phyloP scores from a whole-genome alignment of 2,797 vertebrate species.

The Chelmon rostratus region DNA sequence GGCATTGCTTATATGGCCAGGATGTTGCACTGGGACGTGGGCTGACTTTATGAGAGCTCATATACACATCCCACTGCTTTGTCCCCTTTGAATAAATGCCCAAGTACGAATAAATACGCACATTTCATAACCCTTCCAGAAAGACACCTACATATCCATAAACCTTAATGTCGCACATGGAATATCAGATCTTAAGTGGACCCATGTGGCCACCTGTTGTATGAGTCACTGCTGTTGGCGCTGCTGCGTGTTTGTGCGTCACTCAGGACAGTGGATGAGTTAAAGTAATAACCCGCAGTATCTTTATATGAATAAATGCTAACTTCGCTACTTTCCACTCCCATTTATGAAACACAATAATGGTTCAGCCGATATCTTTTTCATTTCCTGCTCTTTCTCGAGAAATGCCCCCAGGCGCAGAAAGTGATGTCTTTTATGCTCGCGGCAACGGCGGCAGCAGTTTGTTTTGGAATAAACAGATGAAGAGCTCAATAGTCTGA shows the following conservation, averaged over 20 bases:
- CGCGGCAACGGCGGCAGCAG: conserved; percentile 25
- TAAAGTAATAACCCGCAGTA: conserved; percentile 49
- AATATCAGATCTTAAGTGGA: conserved; percentile 53
- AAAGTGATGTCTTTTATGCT: conserved; percentile 43
- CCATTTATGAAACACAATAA: conserved; percentile 50
- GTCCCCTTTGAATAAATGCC: conserved; percentile 74
- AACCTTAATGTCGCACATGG: conserved; percentile 54
- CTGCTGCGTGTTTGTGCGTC: conserved; percentile 24
- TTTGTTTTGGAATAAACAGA: conserved; percentile 64
- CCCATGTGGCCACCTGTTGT: conserved; percentile 42
- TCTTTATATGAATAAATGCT: conserved; percentile 46
- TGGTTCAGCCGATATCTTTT: conserved; percentile 44
- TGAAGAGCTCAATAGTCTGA: conserved; percentile 39
- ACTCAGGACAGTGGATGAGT: conserved; percentile 12
- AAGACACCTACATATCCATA: conserved; percentile 64
- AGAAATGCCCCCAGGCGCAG: conserved; percentile 42
- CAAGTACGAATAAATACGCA: conserved; percentile 59
- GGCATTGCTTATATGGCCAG: conserved; percentile 77
- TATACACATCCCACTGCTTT: conserved; percentile 68
- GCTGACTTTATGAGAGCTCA: conserved; percentile 79
- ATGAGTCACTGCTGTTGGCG: conserved; percentile 23
- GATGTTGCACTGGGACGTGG: conserved; percentile 80
- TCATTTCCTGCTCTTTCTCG: conserved; percentile 57
- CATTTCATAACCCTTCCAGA: conserved; percentile 51
- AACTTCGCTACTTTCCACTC: conserved; percentile 49